Conservation (phyloP, 2,888 invertebrate species). For the Tetranychus truncatus region DNA sequence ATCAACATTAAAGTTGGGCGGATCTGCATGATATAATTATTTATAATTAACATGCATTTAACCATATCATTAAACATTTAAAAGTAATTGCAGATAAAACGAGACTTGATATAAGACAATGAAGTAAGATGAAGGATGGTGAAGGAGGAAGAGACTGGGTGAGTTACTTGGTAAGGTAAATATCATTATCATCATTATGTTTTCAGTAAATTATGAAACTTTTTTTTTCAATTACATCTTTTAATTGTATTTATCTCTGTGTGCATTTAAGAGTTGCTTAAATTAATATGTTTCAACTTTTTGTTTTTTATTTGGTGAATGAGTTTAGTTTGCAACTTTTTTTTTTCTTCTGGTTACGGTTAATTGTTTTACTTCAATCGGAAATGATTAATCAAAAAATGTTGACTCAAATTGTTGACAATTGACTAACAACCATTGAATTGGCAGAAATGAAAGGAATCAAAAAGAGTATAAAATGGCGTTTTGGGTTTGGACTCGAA, state of each 20-base stretch:
- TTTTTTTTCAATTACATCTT: not conserved
- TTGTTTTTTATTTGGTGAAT: not conserved
- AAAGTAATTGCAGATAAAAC: not conserved
- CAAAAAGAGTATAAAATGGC: not conserved
- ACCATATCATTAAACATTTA: not conserved
- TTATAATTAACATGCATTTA: constrained; percentile 1
- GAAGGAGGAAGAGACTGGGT: not conserved
- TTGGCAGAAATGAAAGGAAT: not conserved
- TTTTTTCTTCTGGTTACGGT: not conserved
- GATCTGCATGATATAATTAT: constrained; percentile 1
- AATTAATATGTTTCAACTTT: too few relatives aligned
- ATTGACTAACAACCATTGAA: not conserved
- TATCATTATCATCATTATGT: not conserved
- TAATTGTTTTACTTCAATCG: not conserved
- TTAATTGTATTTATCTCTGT: not conserved
- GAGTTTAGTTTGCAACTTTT: not conserved
- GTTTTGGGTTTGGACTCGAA: too few relatives aligned
- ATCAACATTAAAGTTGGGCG: not conserved
- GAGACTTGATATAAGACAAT: not conserved
- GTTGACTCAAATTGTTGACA: not conserved
- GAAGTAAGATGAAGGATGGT: not conserved
- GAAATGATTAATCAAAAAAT: not conserved
- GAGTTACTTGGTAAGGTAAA: not conserved
- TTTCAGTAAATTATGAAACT: constrained; percentile 1
- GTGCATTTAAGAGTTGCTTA: not conserved